Evolutionary conservation across 1,140 invertebrate species (phyloP).

Genomic region (Listronotus oregonensis): DNA sequence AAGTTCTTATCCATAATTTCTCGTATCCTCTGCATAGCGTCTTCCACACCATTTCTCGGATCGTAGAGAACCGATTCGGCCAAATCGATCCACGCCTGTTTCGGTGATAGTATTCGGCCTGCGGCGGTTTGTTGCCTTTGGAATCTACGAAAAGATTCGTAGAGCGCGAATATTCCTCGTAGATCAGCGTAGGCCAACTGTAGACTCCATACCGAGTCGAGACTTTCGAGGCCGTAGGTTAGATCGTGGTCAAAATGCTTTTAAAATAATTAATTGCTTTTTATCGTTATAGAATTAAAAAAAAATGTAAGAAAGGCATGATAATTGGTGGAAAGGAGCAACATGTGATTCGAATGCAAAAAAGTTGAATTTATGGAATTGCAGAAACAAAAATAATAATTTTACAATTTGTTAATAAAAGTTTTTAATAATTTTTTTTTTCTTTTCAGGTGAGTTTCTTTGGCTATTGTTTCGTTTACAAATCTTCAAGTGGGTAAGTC

Average conservation of each 20-base stretch:
- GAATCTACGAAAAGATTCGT: conserved; percentile 64
- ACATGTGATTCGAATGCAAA: background rate
- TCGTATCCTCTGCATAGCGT: conserved; percentile 59
- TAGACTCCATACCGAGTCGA: conserved; percentile 64
- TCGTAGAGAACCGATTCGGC: conserved; percentile 66
- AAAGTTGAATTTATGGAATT: background rate
- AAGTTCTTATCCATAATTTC: conserved; percentile 64
- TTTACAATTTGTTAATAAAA: too few relatives aligned
- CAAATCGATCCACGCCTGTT: conserved; percentile 65
- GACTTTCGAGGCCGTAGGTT: conserved; percentile 53
- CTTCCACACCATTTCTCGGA: conserved; percentile 59
- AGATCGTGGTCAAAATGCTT: conserved; percentile 40
- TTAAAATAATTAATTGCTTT: background rate
- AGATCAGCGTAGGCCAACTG: conserved; percentile 60
- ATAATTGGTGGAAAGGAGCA: background rate
- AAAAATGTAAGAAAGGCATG: too few relatives aligned
- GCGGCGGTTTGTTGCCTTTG: conserved; percentile 59
- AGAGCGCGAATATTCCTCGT: conserved; percentile 62
- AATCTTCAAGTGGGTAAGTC: too few relatives aligned
- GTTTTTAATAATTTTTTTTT: too few relatives aligned
- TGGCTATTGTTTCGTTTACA: too few relatives aligned
- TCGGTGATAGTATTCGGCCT: conserved; percentile 57
- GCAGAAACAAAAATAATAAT: background rate
- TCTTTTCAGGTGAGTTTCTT: too few relatives aligned
- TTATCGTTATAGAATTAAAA: too few relatives aligned